A percentile compares a stretch with the other conserved stretches of the same genome.
phyloP scores from a whole-genome alignment of 1,140 invertebrate genomes.

The Ectropis grisescens region DNA sequence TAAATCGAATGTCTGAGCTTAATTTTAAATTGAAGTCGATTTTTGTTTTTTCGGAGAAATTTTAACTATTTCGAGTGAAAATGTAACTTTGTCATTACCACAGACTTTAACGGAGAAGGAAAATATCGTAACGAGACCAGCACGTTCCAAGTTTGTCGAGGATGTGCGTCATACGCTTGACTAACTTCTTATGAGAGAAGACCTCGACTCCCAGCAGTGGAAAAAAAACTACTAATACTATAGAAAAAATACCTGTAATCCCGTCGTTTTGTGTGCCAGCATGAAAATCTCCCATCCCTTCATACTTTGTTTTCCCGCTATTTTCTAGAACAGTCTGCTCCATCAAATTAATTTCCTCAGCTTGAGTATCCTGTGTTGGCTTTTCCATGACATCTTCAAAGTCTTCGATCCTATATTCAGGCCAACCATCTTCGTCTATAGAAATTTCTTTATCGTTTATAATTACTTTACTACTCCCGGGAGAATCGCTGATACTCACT shows the following conservation, averaged over 20 bases:
- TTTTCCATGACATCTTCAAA: constrained; percentile 36
- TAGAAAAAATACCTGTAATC: constrained; percentile 74
- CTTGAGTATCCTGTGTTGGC: constrained; percentile 4
- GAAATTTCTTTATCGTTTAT: constrained; percentile 22
- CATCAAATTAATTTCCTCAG: constrained; percentile 28
- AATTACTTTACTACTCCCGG: constrained; percentile 15
- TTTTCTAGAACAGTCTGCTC: constrained; percentile 19
- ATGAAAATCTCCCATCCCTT: constrained; percentile 74
- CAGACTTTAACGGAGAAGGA: too few species aligned
- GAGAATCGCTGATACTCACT: constrained; percentile 27
- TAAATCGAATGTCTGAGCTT: too few species aligned
- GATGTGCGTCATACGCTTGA: too few species aligned
- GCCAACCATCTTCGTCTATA: constrained; percentile 57
- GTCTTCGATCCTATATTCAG: constrained; percentile 50
- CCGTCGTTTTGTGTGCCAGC: constrained; percentile 83
- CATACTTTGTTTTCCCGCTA: constrained; percentile 24
- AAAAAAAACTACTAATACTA: too few species aligned
- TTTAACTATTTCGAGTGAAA: too few species aligned
- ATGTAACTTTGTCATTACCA: too few species aligned
- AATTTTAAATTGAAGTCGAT: too few species aligned
- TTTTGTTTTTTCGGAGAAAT: too few species aligned
- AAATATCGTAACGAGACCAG: too few species aligned
- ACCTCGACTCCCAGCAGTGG: too few species aligned
- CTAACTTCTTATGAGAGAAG: too few species aligned
- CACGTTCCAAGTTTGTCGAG: too few species aligned